A percentile compares a stretch with the other conserved stretches of the same genome.
Conservation (phyloP, 2,888 invertebrate genomes). For the Agrochola lychnidis region DNA sequence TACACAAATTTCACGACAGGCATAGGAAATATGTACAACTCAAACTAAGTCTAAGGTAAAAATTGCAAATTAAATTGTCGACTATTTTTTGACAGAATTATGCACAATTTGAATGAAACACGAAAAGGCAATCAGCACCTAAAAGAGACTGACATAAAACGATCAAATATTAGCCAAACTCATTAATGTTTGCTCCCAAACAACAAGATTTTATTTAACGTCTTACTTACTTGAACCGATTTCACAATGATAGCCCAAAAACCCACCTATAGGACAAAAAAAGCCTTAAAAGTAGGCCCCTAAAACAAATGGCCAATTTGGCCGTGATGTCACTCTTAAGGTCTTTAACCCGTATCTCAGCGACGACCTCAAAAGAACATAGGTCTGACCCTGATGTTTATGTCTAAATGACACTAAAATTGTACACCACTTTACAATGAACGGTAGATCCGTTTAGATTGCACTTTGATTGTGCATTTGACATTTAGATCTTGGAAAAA, state of each 20-base stretch:
- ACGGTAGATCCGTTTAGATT: conserved; percentile 16
- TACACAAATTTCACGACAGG: no score
- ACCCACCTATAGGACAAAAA: neutral
- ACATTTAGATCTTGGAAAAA: conserved; percentile 32
- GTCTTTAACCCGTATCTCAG: conserved; percentile 33
- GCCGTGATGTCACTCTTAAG: conserved; percentile 30
- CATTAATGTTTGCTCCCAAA: neutral
- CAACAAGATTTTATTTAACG: neutral
- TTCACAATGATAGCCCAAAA: conserved; percentile 1
- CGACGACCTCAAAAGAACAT: conserved; percentile 28
- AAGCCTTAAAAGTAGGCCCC: conserved; percentile 7
- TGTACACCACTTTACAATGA: conserved; percentile 10
- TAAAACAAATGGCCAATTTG: conserved; percentile 23
- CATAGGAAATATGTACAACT: neutral
- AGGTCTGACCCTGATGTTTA: conserved; percentile 12
- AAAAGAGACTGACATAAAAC: neutral
- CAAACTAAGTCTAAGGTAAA: neutral
- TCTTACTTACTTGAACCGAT: conserved; percentile 1
- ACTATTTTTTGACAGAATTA: neutral
- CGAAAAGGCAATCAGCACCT: neutral
- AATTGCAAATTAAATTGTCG: neutral
- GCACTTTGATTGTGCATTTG: conserved; percentile 29
- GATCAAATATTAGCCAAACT: neutral
- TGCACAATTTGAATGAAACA: neutral
- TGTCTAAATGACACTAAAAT: conserved; percentile 43